A percentile compares a stretch with the other conserved stretches of the same genome.
phyloP scores from a whole-genome alignment of 2,797 vertebrate genomes.

The Anas bernieri region DNA sequence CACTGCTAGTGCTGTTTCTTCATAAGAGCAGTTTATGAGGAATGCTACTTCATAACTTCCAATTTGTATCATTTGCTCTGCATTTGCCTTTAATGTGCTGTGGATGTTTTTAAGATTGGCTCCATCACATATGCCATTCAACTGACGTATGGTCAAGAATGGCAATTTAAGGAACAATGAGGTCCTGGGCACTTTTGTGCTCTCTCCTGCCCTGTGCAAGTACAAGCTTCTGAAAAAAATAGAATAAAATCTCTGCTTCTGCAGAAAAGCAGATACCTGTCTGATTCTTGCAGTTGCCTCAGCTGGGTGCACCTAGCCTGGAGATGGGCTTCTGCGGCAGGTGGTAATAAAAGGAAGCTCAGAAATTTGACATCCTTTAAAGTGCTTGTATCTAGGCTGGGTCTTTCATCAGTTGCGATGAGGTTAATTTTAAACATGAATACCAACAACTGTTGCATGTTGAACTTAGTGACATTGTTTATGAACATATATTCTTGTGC shows the following conservation, averaged over 20 bases:
- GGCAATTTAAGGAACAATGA: background rate
- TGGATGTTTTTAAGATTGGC: background rate
- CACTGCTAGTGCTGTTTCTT: background rate
- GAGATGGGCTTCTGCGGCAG: background rate
- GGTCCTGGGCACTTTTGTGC: background rate
- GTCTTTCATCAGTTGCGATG: background rate
- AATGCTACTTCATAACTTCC: background rate
- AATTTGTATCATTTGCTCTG: background rate
- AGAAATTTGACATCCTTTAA: background rate
- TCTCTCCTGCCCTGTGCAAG: background rate
- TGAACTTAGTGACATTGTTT: background rate
- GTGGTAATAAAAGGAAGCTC: background rate
- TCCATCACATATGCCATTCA: background rate
- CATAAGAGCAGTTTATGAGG: background rate
- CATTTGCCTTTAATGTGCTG: background rate
- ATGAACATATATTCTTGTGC: background rate
- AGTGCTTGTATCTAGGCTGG: background rate
- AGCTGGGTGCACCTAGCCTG: background rate
- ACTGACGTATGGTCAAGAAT: background rate
- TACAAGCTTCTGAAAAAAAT: background rate
- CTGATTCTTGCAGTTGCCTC: background rate
- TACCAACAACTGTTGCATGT: background rate
- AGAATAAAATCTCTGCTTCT: background rate
- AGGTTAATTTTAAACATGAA: background rate
- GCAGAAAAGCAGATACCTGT: background rate